phyloP scores from a whole-genome alignment of 2,113 vertebrate genomes.

The Python bivittatus region DNA sequence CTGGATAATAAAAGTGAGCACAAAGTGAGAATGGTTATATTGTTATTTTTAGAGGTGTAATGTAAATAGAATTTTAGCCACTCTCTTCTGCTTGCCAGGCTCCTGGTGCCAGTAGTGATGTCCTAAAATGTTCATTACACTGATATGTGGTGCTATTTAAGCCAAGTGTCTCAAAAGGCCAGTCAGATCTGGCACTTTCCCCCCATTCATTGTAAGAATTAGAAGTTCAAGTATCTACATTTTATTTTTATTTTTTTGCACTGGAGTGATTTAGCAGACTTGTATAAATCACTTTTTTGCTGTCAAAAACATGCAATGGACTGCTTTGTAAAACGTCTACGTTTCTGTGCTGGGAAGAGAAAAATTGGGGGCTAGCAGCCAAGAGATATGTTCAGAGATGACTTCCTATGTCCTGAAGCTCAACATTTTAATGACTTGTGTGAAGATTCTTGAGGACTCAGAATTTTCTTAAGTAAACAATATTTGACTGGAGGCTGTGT shows the following conservation, averaged over 20 bases:
- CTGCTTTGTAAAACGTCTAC: slow-evolving; percentile 21
- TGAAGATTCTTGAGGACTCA: not conserved
- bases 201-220: slow-evolving; percentile 54
- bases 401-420: not conserved
- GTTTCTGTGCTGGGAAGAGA: not conserved
- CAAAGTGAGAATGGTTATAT: slow-evolving; percentile 44
- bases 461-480: not conserved
- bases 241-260: slow-evolving; percentile 50
- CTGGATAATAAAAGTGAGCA: slow-evolving; percentile 31
- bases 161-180: slow-evolving; percentile 44
- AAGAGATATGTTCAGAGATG: slow-evolving; percentile 4
- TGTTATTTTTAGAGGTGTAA: slow-evolving; percentile 44
- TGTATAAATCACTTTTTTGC: slow-evolving; percentile 50
- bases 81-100: slow-evolving; percentile 42
- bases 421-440: not conserved
- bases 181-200: slow-evolving; percentile 47
- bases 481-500: not conserved
- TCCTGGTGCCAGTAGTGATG: slow-evolving; percentile 42
- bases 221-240: slow-evolving; percentile 51
- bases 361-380: not conserved
- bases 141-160: slow-evolving; percentile 57
- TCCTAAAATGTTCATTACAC: slow-evolving; percentile 59
- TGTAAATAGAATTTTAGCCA: slow-evolving; percentile 53
- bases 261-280: slow-evolving; percentile 40
- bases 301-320: slow-evolving; percentile 47